Evolutionary conservation across 2,797 vertebrate genomes (phyloP).

Genomic region (Capromys pilorides): DNA sequence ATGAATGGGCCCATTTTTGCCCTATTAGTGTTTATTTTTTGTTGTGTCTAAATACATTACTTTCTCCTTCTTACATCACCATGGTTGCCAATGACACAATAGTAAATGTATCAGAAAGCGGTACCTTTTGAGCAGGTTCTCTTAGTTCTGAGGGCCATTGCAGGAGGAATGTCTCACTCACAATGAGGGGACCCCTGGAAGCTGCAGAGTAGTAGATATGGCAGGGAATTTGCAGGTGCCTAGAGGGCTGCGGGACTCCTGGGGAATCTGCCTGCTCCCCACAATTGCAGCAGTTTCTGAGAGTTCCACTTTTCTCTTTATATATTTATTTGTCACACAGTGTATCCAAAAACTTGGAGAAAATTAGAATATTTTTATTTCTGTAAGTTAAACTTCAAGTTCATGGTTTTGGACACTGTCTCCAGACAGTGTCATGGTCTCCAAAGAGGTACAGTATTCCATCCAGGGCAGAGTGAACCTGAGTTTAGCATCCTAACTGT

Average conservation of each 20-base stretch:
- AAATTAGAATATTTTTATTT: not conserved
- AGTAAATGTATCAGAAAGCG: constrained; percentile 53
- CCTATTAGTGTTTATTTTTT: constrained; percentile 72
- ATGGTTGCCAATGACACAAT: constrained; percentile 49
- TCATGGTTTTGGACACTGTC: no score
- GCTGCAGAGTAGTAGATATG: not conserved
- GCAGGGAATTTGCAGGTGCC: not conserved
- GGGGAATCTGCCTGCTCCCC: not conserved
- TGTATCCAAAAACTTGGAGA: not conserved
- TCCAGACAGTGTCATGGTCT: not conserved
- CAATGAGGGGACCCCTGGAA: not conserved
- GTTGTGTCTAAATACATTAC: constrained; percentile 41
- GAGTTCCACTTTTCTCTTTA: not conserved
- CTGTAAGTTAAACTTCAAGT: constrained; percentile 18
- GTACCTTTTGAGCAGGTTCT: not conserved
- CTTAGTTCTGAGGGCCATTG: not conserved
- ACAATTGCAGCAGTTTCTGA: not conserved
- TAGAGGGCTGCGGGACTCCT: not conserved
- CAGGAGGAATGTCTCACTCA: not conserved
- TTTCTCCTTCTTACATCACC: constrained; percentile 64
- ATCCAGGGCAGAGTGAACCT: not conserved
- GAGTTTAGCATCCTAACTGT: not conserved
- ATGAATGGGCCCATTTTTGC: constrained; percentile 71
- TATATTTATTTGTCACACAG: not conserved
- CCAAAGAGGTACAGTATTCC: not conserved